Conservation (phyloP, 1,140 invertebrate genomes). For the Lordiphosa stackelbergi region DNA sequence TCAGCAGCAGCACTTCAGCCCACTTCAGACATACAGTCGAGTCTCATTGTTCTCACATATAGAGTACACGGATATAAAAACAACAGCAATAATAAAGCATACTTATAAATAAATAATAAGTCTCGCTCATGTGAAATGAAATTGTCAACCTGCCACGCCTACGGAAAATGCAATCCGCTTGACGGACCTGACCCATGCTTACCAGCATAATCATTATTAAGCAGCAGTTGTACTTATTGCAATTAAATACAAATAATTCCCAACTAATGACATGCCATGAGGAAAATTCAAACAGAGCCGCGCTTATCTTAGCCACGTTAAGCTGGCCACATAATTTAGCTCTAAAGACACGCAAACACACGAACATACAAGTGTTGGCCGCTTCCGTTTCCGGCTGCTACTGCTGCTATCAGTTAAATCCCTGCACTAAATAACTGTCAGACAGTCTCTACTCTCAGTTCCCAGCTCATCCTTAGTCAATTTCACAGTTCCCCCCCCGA, state of each 20-base stretch:
- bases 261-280: constrained; percentile 39
- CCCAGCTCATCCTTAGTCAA: constrained; percentile 23
- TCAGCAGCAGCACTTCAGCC: constrained; percentile 20
- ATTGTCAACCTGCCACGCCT: constrained; percentile 35
- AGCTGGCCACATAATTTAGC: constrained; percentile 61
- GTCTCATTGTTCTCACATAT: constrained; percentile 16
- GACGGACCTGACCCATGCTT: background rate
- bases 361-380: constrained; percentile 41
- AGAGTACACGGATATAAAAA: too few relatives aligned
- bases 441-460: constrained; percentile 7
- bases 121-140: constrained; percentile 36
- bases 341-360: constrained; percentile 25
- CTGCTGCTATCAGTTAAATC: constrained; percentile 51
- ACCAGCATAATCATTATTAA: too few relatives aligned
- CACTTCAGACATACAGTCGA: constrained; percentile 28
- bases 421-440: constrained; percentile 66
- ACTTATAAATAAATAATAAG: constrained; percentile 68
- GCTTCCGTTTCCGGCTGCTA: constrained; percentile 56
- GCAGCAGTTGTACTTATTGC: constrained; percentile 31
- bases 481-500: constrained; percentile 4
- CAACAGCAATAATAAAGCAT: constrained; percentile 58
- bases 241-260: constrained; percentile 60
- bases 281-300: constrained; percentile 39
- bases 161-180: constrained; percentile 11
- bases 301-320: constrained; percentile 51